Percentiles rank a stretch among this genome's conserved stretches.
Evolutionary conservation across 2,797 vertebrate genomes (phyloP).

Genomic region (Sparus aurata): DNA sequence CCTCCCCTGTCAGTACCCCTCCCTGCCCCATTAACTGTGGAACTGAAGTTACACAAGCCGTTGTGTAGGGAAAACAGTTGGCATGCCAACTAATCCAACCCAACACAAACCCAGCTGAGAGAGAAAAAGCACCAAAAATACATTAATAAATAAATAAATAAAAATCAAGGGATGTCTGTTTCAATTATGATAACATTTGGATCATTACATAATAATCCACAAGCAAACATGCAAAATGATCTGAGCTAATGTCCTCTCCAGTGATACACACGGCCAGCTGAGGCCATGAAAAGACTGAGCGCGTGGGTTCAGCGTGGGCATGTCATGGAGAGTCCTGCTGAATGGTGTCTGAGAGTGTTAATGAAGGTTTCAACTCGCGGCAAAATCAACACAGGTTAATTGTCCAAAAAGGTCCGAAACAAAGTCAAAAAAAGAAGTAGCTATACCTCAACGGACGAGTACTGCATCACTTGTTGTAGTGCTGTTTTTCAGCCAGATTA

Average conservation of each 20-base stretch:
- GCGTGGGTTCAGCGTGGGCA: not conserved
- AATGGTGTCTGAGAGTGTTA: not conserved
- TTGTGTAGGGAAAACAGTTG: conserved; percentile 77
- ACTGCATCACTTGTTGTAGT: not conserved
- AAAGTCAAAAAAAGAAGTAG: not conserved
- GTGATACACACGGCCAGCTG: conserved; percentile 61
- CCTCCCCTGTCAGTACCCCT: conserved; percentile 38
- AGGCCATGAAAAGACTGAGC: conserved; percentile 31
- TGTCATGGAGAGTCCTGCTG: not conserved
- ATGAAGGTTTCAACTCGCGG: not conserved
- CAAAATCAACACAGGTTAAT: not conserved
- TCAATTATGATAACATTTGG: conserved; percentile 79
- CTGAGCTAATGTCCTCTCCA: conserved; percentile 68
- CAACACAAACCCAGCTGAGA: conserved; percentile 65
- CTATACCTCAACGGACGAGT: not conserved
- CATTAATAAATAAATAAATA: conserved; percentile 26
- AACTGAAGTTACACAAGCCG: conserved; percentile 80
- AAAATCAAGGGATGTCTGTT: conserved; percentile 79
- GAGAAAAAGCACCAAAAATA: conserved; percentile 31
- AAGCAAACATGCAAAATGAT: conserved; percentile 66
- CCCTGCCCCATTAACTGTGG: conserved; percentile 63
- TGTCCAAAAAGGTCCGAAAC: not conserved
- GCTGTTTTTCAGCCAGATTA: too few species aligned
- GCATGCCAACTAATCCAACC: conserved; percentile 80
- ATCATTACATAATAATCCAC: conserved; percentile 81